phyloP scores from a whole-genome alignment of 2,113 vertebrate species.

The Gymnarchus niloticus region DNA sequence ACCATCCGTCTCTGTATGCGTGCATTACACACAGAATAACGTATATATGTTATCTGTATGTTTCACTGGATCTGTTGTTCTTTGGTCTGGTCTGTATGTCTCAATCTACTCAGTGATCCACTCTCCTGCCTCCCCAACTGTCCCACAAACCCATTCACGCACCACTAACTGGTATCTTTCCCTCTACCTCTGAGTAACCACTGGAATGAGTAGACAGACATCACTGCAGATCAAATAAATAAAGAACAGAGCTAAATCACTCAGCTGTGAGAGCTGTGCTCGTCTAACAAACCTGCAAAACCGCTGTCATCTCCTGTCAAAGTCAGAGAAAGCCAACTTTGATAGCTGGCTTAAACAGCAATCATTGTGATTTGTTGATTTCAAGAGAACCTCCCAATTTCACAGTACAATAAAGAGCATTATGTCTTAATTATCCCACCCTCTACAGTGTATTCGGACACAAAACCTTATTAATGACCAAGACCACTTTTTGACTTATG shows the following conservation, averaged over 20 bases:
- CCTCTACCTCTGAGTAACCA: constrained; percentile 24
- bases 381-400: neutral
- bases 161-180: constrained; percentile 4
- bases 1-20: constrained; percentile 35
- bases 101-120: constrained; percentile 19
- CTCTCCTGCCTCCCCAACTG: neutral
- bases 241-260: neutral
- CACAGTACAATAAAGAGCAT: neutral
- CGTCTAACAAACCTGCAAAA: constrained; percentile 50
- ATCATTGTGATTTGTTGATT: neutral
- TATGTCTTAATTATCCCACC: neutral
- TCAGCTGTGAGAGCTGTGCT: constrained; percentile 43
- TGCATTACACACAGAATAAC: neutral
- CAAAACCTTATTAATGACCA: neutral
- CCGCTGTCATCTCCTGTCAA: constrained; percentile 18
- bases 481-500: constrained; percentile 4
- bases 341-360: neutral
- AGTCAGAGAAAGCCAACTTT: neutral
- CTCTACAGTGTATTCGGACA: neutral
- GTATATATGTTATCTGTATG: constrained; percentile 35
- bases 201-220: constrained; percentile 6
- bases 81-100: constrained; percentile 28
- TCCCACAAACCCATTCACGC: constrained; percentile 24
- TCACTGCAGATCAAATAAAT: constrained; percentile 11
- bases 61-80: constrained; percentile 38